Base-by-base conservation (phyloP, 2,888 invertebrate genomes). In the Xestia c-nigrum region DNA sequence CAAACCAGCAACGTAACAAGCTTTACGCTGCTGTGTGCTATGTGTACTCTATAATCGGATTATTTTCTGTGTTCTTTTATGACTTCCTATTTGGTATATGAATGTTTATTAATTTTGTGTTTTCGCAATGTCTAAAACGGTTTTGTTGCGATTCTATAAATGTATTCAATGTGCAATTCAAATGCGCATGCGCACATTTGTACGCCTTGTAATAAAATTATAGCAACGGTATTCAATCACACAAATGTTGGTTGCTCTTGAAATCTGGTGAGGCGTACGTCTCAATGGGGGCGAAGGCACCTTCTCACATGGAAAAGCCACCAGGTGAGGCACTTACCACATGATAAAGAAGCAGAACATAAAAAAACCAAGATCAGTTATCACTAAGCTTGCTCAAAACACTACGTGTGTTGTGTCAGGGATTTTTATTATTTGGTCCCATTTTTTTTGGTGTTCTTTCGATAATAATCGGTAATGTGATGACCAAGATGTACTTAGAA, bases 221-320 rank as follows among this genome's bases (percentile, higher is more conserved):
- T 72, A 80, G 81, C 84, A 85, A 66, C 1, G 14, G 24, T 59
- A 67, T 55, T n/a, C 6, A 64, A 12, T 50, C 38, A 16, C 63
- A 57, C 31, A 38, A 31, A 14, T 46, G 55, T 46, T 57, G n/a
- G 40, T 85, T 78, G 78, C 85, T 68, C n/a, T 74, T 65, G 16
- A 12, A 68, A 24, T 74, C 19, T 31, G 1, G 16, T 6, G 14
- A 83, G 83, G 83, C 83, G 78, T 65, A 57, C 57, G 71, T 16
- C 16, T 24, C 16, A 19, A 14, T 47, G 38, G 0, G 5, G 10
- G 16, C 10, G 38, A 47, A 74, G 14, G 0, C 38, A 2, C n/a
- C 16, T 40, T 43, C 31, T 47, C 5, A 21, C 21, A 2, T 9
- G 10, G 5, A 61, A 31, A 31, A 43, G 6, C 19, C 16, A 47